Base-by-base conservation (phyloP, 2,113 vertebrate species). In the Grallaria varia region DNA sequence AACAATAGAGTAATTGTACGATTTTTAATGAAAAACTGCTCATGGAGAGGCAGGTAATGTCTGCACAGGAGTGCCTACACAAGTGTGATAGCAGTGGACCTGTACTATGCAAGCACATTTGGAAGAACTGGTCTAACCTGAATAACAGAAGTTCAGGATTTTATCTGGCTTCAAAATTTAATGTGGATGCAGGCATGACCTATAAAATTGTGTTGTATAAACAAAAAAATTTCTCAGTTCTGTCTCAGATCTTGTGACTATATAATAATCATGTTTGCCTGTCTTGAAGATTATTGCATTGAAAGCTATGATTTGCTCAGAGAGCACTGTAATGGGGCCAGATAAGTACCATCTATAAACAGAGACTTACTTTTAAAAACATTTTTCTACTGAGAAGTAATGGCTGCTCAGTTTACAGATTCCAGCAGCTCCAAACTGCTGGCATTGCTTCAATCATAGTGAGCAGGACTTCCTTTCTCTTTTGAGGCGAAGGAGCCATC, bases 91-190 rank as follows among this genome's bases (percentile, higher is more conserved):
- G 49, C 56, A 73, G 74, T 40, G 49, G 79, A 59, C 64, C n/a
- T 55, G 39, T 77, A 14, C 35, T 73, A 24, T 55, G 74, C 74
- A 84, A 59, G 10, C n/a, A 28, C 50, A 52, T 13, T 91, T 87
- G 69, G 69, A 60, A 87, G 74, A 95, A 94, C 94, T 76, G 74
- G 93, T 94, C 77, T 82, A 79, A 91, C 91, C 84, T 72, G 95
- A 95, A 62, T 82, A 58, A 60, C 18, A 2, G 72, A 93, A 90
- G 33, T 77, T 81, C 68, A 71, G 87, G 60, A 60, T 93, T 90
- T 95, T 95, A 91, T 91, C 84, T 92, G 66, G 44, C 37, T 95
- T 87, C 84, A 78, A 91, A 84, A 84, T 84, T 63, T 68, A 89
- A 27, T 15, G 44, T 64, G 25, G 69, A 93, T 79, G 45, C 40